Conservation (phyloP, 2,113 vertebrate genomes). For the Cervus canadensis region DNA sequence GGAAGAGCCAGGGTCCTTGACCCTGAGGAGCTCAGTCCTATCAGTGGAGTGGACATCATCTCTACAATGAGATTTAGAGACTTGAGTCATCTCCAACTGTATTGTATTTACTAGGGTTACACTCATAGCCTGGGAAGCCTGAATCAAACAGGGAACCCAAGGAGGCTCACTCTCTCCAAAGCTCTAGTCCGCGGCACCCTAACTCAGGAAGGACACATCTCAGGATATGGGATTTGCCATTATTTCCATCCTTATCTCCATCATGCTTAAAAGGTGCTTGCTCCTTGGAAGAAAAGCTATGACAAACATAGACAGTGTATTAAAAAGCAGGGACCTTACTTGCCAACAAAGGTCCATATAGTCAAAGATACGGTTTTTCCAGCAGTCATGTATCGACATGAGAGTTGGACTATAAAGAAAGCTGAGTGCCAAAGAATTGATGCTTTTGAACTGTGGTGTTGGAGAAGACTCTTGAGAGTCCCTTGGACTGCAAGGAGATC, state of each 20-base stretch:
- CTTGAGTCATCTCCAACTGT: neutral
- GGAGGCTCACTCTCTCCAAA: neutral
- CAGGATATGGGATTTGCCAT: neutral
- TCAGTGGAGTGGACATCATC: neutral
- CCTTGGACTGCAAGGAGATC: neutral
- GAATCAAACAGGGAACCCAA: neutral
- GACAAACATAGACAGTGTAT: neutral
- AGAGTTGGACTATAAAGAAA: neutral
- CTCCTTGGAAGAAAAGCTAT: neutral
- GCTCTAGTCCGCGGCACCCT: neutral
- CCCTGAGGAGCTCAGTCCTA: neutral
- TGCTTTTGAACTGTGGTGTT: neutral
- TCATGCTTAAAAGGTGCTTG: neutral
- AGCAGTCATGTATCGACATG: neutral
- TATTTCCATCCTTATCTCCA: neutral
- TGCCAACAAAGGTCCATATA: neutral
- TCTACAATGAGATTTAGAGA: neutral
- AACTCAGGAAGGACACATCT: neutral
- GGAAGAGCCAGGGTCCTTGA: neutral
- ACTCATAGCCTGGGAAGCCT: neutral
- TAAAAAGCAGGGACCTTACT: neutral
- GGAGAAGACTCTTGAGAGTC: neutral
- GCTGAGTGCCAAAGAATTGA: neutral
- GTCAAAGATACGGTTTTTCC: neutral
- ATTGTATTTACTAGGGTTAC: neutral